Conservation (phyloP, 2,797 vertebrate species). For the Alectoris magna region DNA sequence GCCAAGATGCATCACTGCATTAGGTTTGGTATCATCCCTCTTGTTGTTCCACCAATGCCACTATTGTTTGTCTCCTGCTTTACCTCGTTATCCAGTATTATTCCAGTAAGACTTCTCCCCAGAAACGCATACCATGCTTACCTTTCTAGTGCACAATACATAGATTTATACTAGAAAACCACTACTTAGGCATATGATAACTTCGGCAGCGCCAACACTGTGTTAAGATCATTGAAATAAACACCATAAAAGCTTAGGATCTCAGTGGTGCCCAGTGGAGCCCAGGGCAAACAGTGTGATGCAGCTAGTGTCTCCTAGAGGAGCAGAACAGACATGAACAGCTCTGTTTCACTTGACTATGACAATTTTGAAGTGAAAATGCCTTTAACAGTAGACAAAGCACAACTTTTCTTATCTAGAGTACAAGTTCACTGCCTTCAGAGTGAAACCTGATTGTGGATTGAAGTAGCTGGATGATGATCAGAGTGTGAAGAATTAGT, state of each 20-base stretch:
- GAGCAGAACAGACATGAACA: background rate
- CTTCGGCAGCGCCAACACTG: background rate
- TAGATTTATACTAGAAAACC: background rate
- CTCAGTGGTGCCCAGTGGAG: background rate
- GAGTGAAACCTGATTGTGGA: background rate
- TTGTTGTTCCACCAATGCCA: background rate
- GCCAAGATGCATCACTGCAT: background rate
- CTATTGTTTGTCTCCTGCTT: background rate
- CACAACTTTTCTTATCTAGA: background rate
- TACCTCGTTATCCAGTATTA: background rate
- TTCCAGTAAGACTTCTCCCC: background rate
- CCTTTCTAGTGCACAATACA: fast-evolving
- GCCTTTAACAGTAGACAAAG: background rate
- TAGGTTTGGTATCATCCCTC: background rate
- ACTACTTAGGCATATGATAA: background rate
- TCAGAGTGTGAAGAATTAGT: background rate
- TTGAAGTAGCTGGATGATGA: background rate
- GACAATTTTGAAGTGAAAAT: background rate
- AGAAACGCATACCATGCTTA: background rate
- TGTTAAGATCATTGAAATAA: background rate
- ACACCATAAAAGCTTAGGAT: fast-evolving
- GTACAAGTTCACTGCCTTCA: background rate
- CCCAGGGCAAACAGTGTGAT: background rate
- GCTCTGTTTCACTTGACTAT: background rate
- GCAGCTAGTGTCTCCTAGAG: background rate